These are phyloP conservation scores for Callipepla californica DNA, from an alignment of 2,113 vertebrate species.

Conservation along the genomic window DNA sequence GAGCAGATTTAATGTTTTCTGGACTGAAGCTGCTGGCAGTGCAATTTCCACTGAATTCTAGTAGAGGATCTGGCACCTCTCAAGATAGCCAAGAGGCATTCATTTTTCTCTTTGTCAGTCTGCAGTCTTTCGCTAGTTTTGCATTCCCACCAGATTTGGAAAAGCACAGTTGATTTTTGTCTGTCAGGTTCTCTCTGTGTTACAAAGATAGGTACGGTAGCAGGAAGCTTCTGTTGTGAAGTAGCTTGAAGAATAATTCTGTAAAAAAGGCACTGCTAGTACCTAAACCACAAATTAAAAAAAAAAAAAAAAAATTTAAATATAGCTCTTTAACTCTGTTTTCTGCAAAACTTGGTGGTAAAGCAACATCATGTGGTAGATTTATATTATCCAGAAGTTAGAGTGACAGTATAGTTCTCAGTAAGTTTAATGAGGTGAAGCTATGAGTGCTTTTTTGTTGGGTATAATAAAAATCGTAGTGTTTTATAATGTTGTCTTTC, in stretches of 20 bases:
- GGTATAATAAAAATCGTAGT: neutral
- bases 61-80: neutral
- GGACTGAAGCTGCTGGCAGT: neutral
- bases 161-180: slow-evolving; percentile 32
- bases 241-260: neutral
- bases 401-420: neutral
- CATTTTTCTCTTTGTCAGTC: neutral
- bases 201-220: neutral
- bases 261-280: neutral
- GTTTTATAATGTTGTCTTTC: neutral
- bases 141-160: neutral
- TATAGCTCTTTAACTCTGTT: neutral
- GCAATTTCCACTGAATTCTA: neutral
- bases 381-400: neutral
- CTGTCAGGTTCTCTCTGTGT: neutral
- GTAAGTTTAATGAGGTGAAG: neutral
- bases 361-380: neutral
- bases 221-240: neutral
- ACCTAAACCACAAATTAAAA: neutral
- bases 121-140: neutral
- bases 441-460: neutral
- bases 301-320: neutral
- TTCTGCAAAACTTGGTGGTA: neutral
- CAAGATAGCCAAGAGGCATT: neutral
- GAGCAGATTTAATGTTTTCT: neutral